Conservation (phyloP, 2,797 vertebrate genomes). For the Podargus strigoides region DNA sequence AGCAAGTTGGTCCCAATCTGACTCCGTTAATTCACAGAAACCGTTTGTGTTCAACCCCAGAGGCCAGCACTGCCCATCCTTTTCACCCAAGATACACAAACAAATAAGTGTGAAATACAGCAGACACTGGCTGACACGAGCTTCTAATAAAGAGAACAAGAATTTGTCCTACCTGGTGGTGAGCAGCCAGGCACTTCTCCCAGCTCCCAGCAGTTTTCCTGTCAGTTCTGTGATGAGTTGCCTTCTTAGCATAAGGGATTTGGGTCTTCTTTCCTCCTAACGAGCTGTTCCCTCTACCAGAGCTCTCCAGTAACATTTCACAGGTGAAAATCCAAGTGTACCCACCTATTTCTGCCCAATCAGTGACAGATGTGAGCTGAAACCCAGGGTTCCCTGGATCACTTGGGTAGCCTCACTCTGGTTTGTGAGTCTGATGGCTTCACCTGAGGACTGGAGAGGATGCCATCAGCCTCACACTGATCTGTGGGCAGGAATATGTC, state of each 20-base stretch:
- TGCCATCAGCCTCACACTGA: neutral
- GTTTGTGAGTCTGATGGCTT: rapidly evolving
- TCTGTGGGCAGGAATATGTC: rapidly evolving
- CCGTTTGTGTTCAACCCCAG: neutral
- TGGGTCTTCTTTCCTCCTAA: neutral
- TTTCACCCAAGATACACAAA: neutral
- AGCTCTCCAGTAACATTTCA: neutral
- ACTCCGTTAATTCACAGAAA: neutral
- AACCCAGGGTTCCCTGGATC: neutral
- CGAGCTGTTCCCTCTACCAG: neutral
- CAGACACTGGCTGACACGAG: neutral
- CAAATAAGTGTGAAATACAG: neutral
- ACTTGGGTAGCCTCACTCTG: neutral
- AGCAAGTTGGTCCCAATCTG: neutral
- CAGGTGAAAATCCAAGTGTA: neutral
- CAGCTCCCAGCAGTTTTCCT: neutral
- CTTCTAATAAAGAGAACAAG: neutral
- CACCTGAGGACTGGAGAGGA: neutral
- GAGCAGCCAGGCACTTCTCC: neutral
- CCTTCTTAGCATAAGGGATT: neutral
- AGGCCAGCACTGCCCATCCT: neutral
- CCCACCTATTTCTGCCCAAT: neutral
- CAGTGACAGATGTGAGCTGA: neutral
- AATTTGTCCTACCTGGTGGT: neutral
- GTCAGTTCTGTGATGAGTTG: neutral